Conservation (phyloP, 1,140 invertebrate genomes). For the Araneus ventricosus region DNA sequence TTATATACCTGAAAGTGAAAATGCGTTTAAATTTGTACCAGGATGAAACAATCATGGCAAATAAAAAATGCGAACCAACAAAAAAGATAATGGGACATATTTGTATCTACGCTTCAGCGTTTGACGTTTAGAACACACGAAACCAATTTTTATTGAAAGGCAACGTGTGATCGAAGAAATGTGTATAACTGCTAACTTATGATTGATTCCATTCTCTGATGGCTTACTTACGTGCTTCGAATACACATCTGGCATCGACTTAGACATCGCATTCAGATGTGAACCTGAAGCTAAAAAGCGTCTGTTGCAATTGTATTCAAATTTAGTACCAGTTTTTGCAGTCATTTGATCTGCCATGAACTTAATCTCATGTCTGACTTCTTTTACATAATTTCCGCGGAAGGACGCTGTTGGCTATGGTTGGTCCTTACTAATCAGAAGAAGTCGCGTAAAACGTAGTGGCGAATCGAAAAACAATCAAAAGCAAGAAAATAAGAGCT, state of each 20-base stretch:
- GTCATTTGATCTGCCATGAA: constrained; percentile 22
- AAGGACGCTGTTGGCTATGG: not conserved
- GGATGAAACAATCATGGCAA: too few relatives aligned
- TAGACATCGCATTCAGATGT: not conserved
- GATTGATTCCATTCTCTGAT: not conserved
- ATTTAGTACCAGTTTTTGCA: constrained; percentile 7
- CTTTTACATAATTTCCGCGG: not conserved
- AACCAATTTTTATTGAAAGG: not conserved
- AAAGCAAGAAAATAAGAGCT: not conserved
- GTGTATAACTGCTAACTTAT: not conserved
- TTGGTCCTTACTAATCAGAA: constrained; percentile 1
- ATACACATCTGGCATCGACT: not conserved
- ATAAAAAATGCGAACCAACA: too few relatives aligned
- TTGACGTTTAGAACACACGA: too few relatives aligned
- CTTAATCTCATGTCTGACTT: not conserved
- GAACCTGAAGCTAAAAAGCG: not conserved
- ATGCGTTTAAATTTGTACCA: too few relatives aligned
- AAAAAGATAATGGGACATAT: too few relatives aligned
- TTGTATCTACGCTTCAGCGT: too few relatives aligned
- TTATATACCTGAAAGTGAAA: too few relatives aligned
- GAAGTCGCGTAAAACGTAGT: constrained; percentile 7
- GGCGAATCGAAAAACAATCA: not conserved
- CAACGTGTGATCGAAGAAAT: not conserved
- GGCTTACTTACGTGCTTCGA: not conserved
- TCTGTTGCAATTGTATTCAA: constrained; percentile 34